Evolutionary conservation across 2,888 invertebrate genomes (phyloP).

Genomic region (Lutraria lutraria): DNA sequence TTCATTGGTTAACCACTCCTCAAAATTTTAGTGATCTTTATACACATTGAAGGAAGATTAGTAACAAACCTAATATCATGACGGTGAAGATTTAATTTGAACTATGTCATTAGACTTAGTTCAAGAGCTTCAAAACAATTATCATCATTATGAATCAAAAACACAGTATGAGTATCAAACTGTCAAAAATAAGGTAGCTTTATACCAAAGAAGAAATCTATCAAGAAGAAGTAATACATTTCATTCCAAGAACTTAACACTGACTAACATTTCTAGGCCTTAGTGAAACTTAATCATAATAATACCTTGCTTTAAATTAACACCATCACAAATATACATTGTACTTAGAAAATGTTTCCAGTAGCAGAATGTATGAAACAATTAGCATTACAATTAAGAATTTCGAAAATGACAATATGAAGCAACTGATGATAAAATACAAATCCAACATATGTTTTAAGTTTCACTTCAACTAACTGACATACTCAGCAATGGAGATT

Average conservation of each 20-base stretch:
- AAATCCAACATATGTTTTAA: no score
- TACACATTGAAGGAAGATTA: background rate
- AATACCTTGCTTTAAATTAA: background rate
- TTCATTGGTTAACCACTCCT: background rate
- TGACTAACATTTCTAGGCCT: background rate
- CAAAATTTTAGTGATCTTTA: background rate
- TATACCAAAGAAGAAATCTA: background rate
- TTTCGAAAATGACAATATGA: no score
- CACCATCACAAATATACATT: background rate
- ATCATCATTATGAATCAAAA: background rate
- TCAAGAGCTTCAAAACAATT: background rate
- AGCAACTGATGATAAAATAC: no score
- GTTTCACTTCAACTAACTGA: no score
- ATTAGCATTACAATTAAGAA: no score
- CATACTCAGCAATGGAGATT: no score
- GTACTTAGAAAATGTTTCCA: background rate
- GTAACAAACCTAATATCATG: background rate
- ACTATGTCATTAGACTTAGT: background rate
- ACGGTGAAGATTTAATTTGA: background rate
- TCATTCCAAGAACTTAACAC: background rate
- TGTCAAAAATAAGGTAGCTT: background rate
- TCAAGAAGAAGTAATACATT: background rate
- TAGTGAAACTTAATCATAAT: background rate
- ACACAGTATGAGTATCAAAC: background rate
- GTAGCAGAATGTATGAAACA: background rate